These are phyloP conservation scores for Nebria brevicollis DNA, from an alignment of 2,888 invertebrate species.

Conservation along the genomic window DNA sequence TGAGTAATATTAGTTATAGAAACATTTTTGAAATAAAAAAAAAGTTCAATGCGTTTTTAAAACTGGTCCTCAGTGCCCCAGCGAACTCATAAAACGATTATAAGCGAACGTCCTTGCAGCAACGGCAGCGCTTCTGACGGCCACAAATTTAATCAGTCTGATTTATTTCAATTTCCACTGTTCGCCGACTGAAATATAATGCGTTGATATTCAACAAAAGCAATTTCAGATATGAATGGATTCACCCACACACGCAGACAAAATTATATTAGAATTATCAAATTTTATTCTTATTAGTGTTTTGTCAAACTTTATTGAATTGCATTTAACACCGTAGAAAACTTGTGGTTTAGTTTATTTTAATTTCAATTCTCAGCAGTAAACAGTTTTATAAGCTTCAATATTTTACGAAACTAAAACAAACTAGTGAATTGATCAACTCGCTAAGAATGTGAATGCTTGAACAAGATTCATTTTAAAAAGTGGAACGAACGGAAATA, in stretches of 20 bases:
- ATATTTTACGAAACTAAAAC: too few relatives aligned
- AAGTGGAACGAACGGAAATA: too few relatives aligned
- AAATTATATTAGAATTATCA: constrained; percentile 1
- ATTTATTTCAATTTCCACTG: constrained; percentile 43
- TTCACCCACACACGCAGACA: neutral
- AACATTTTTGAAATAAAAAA: constrained; percentile 20
- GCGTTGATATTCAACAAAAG: constrained; percentile 11
- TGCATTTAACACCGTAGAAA: too few relatives aligned
- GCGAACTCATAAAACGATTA: constrained; percentile 36
- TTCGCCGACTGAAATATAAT: constrained; percentile 5
- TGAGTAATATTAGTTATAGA: constrained; percentile 30
- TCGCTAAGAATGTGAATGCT: too few relatives aligned
- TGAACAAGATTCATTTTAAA: too few relatives aligned
- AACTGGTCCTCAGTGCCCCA: constrained; percentile 15
- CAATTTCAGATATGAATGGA: constrained; percentile 15
- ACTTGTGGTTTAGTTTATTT: too few relatives aligned
- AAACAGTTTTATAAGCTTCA: too few relatives aligned
- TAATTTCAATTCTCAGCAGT: too few relatives aligned
- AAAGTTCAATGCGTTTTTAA: constrained; percentile 18
- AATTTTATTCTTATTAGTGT: neutral
- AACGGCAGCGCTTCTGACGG: constrained; percentile 10
- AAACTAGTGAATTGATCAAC: too few relatives aligned
- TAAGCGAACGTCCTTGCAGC: constrained; percentile 13
- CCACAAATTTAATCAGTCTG: constrained; percentile 39
- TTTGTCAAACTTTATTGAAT: neutral